Evolutionary conservation across 1,140 invertebrate species (phyloP).

Genomic region (Megalonaias nervosa): DNA sequence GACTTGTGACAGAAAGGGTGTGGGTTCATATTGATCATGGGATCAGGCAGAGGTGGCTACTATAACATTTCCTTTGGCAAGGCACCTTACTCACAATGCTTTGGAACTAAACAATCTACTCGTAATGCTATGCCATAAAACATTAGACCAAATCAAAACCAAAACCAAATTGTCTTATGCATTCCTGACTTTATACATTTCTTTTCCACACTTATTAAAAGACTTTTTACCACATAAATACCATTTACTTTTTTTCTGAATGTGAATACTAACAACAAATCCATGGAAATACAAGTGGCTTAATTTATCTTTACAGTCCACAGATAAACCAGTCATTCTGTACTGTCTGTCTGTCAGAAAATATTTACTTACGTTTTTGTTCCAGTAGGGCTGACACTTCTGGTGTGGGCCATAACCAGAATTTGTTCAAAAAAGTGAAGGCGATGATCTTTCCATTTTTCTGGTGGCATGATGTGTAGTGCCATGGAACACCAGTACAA

Average conservation of each 20-base stretch:
- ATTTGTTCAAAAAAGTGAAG: constrained; percentile 84
- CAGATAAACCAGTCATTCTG: not conserved
- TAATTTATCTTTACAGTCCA: not conserved
- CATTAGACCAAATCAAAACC: too few relatives aligned
- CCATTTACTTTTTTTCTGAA: not conserved
- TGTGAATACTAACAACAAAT: not conserved
- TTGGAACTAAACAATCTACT: too few relatives aligned
- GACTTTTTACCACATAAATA: not conserved
- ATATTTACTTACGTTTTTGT: constrained; percentile 50
- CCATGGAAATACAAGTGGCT: not conserved
- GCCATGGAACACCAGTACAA: constrained; percentile 88
- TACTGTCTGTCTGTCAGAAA: not conserved
- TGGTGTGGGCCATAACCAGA: constrained; percentile 84
- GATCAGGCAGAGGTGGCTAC: too few relatives aligned
- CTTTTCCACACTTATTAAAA: not conserved
- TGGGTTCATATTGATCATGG: too few relatives aligned
- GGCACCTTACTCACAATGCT: too few relatives aligned
- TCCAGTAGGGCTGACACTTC: constrained; percentile 70
- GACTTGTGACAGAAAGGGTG: too few relatives aligned
- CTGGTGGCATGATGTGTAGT: constrained; percentile 83
- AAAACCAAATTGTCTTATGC: too few relatives aligned
- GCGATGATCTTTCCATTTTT: constrained; percentile 79
- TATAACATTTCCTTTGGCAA: too few relatives aligned
- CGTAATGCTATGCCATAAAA: too few relatives aligned
- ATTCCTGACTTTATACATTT: too few relatives aligned